phyloP scores from a whole-genome alignment of 37 sponge, comb jelly and placozoan genomes.

The Petrosia ficiformis region DNA sequence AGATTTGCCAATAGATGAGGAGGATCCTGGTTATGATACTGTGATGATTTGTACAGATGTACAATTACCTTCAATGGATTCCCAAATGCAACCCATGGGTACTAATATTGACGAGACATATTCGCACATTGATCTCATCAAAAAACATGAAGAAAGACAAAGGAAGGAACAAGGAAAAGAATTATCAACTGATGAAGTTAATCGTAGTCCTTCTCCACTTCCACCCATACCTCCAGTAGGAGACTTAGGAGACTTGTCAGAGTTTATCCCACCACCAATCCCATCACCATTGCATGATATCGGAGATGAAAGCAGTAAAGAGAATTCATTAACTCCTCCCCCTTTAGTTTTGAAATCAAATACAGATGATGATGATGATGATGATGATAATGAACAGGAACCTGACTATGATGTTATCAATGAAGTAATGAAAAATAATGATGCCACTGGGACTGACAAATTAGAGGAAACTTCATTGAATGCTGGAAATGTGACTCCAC shows the following conservation, averaged over 20 bases:
- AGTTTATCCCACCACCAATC: constrained; percentile 36
- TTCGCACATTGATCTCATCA: constrained; percentile 16
- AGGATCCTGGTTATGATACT: background rate
- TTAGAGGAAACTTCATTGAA: too few relatives aligned
- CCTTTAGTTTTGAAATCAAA: too few relatives aligned
- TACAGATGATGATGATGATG: too few relatives aligned
- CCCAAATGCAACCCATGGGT: background rate
- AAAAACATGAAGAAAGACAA: constrained; percentile 5
- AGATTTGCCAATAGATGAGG: background rate
- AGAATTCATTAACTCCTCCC: background rate
- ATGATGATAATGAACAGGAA: background rate
- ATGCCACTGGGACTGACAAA: background rate
- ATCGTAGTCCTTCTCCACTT: constrained; percentile 8
- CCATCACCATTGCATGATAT: constrained; percentile 7
- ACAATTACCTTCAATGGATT: background rate
- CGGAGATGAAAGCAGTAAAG: background rate
- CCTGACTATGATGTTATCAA: background rate
- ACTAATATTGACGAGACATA: constrained; percentile 20
- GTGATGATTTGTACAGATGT: background rate
- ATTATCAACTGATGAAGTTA: background rate
- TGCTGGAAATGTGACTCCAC: background rate
- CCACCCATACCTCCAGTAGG: constrained; percentile 43
- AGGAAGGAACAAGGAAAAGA: background rate
- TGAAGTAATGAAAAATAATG: background rate
- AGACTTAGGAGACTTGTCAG: constrained; percentile 35